These are phyloP conservation scores for Sphaerodactylus townsendi DNA, from an alignment of 2,113 vertebrate species.

Conservation along the genomic window DNA sequence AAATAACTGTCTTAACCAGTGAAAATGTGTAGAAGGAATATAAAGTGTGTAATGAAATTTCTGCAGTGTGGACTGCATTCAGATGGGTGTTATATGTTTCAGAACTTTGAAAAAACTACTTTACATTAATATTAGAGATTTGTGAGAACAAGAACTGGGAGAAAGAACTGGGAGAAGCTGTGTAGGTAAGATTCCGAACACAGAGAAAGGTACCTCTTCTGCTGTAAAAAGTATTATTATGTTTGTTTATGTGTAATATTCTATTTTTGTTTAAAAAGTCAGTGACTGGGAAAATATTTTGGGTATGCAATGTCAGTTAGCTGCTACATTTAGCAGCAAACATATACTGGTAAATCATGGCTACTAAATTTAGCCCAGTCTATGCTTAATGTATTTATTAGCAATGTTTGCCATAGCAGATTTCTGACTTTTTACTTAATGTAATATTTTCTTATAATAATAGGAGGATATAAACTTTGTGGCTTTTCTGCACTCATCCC, in stretches of 20 bases:
- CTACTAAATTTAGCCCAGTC: slow-evolving; percentile 11
- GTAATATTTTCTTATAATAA: slow-evolving; percentile 25
- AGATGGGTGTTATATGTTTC: slow-evolving; percentile 58
- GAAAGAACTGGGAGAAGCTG: slow-evolving; percentile 50
- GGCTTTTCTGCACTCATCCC: slow-evolving; percentile 15
- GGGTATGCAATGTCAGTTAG: slow-evolving; percentile 25
- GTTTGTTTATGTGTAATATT: slow-evolving; percentile 36
- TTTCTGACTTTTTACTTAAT: slow-evolving; percentile 15
- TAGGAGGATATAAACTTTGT: neutral
- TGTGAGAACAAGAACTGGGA: slow-evolving; percentile 52
- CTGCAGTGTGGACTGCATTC: slow-evolving; percentile 50
- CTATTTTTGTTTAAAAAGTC: slow-evolving; percentile 36
- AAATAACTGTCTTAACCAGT: slow-evolving; percentile 41
- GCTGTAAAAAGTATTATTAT: neutral
- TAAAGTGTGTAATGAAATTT: slow-evolving; percentile 51
- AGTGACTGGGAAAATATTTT: slow-evolving; percentile 14
- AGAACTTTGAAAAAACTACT: slow-evolving; percentile 41
- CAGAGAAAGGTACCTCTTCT: neutral
- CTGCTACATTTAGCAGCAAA: slow-evolving; percentile 26
- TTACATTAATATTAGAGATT: slow-evolving; percentile 62
- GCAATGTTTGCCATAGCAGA: slow-evolving; percentile 27
- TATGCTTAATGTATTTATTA: slow-evolving; percentile 27
- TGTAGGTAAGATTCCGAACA: slow-evolving; percentile 63
- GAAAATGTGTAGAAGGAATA: slow-evolving; percentile 45
- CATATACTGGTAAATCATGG: slow-evolving; percentile 3